Evolutionary conservation across 2,888 invertebrate genomes (phyloP).

Genomic region (Drosophila maculinotata): DNA sequence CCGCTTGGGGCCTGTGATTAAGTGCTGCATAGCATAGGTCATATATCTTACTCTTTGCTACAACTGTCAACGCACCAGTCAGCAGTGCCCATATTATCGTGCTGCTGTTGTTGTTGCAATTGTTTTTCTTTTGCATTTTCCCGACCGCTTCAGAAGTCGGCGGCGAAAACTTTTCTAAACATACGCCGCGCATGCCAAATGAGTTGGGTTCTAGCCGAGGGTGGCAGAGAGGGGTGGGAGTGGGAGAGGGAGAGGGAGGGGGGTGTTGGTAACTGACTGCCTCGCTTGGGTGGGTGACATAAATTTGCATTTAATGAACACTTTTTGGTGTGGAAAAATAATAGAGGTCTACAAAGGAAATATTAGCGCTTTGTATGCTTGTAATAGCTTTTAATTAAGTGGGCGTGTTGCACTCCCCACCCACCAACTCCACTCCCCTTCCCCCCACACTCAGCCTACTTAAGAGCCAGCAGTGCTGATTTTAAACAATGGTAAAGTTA

Average conservation of each 20-base stretch:
- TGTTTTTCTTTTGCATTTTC: constrained; percentile 67
- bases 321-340: constrained; percentile 50
- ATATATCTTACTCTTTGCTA: constrained; percentile 62
- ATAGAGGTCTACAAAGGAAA: constrained; percentile 34
- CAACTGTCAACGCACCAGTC: constrained; percentile 63
- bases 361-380: constrained; percentile 66
- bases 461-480: background rate
- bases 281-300: constrained; percentile 55
- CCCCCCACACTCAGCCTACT: too few species aligned
- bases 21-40: constrained; percentile 42
- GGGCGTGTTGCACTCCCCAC: constrained; percentile 40
- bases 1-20: constrained; percentile 48
- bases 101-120: constrained; percentile 53
- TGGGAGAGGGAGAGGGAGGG: background rate
- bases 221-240: background rate
- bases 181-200: constrained; percentile 75
- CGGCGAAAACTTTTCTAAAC: constrained; percentile 62
- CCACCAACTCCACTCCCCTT: background rate
- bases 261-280: background rate
- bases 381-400: constrained; percentile 77
- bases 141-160: constrained; percentile 20
- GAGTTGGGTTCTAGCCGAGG: constrained; percentile 34
- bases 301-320: constrained; percentile 79
- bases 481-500: constrained; percentile 42
- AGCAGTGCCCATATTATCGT: constrained; percentile 6